Evolutionary conservation across 2,797 vertebrate genomes (phyloP), one percentile per base, ranked within the genome.

Genomic region (Columba guinea): DNA sequence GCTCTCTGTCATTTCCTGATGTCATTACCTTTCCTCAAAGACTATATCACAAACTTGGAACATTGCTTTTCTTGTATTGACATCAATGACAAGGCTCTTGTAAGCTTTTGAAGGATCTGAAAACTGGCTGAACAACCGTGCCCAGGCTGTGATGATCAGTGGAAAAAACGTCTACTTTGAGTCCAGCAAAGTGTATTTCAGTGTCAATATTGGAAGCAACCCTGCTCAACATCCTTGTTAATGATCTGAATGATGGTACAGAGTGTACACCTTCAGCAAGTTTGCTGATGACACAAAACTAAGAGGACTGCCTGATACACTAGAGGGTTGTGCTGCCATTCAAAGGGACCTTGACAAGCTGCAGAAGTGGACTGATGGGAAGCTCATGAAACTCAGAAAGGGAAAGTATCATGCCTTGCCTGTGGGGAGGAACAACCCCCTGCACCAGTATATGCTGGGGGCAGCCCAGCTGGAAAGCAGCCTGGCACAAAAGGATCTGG

Each of bases 111-210:
- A 89, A 70, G 23, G 13, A 51, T 37, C 9, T 78, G 58, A 53
- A 84, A 59, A 30, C 28, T 24, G 24, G 1, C 28, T n/a, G 41
- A 71, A 39, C 0, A 0, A 27, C 59, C 14, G 13, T 3, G 1
- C 28, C n/a, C 37, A 52, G 16, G 39, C 7, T 3, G 4, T 7
- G 7, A 30, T 73, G 37, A 39, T 30, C 44, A 30, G n/a, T 19
- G 17, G 28, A 59, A n/a, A 10, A n/a, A 77, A 53, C 7, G 24
- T 53, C 37, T 21, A n/a, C 13, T 46, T 64, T 13, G 13, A 78
- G n/a, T 17, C 49, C 55, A 63, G 18, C 69, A 76, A 69, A 63
- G 27, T 34, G 14, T 49, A 76, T 16, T 8, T 22, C 18, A 28
- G 41, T 12, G 5, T 16, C 52, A 46, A 39, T 70, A 39, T 11